Evolutionary conservation across 2,888 invertebrate genomes (phyloP).

Genomic region (Perizoma flavofasciatum): DNA sequence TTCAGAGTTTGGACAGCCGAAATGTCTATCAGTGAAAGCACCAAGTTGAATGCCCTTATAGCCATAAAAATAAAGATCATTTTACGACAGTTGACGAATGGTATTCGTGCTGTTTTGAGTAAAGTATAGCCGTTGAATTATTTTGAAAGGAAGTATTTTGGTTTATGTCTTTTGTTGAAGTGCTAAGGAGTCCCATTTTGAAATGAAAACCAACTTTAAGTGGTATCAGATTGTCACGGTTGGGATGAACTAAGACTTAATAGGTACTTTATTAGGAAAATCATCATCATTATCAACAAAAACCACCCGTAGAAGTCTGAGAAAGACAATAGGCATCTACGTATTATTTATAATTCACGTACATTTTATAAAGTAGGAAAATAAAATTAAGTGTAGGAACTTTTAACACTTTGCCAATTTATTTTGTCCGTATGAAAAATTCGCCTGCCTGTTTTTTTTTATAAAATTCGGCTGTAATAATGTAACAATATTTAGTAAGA

Average conservation of each 20-base stretch:
- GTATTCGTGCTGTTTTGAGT: conserved; percentile 22
- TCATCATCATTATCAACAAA: no score
- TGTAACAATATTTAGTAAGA: no score
- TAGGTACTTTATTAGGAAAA: background rate
- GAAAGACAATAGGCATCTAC: no score
- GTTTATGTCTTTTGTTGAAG: conserved; percentile 16
- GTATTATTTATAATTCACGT: no score
- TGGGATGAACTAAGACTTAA: background rate
- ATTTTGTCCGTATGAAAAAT: no score
- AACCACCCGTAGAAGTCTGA: no score
- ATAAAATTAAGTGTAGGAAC: no score
- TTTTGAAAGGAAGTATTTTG: conserved; percentile 22
- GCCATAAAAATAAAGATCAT: conserved; percentile 23
- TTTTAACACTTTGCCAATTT: no score
- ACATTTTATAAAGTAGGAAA: no score
- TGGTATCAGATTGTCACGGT: background rate
- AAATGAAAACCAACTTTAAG: background rate
- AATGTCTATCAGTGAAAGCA: conserved; percentile 13
- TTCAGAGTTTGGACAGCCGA: conserved; percentile 28
- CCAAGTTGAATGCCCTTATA: conserved; percentile 16
- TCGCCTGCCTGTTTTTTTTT: no score
- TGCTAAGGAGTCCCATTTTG: no score
- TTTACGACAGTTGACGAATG: conserved; percentile 33
- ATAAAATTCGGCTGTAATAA: no score
- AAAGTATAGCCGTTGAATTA: conserved; percentile 11